Percentiles rank a stretch among this genome's conserved stretches.
Conservation (phyloP, 2,113 vertebrate species). For the Takifugu bimaculatus region DNA sequence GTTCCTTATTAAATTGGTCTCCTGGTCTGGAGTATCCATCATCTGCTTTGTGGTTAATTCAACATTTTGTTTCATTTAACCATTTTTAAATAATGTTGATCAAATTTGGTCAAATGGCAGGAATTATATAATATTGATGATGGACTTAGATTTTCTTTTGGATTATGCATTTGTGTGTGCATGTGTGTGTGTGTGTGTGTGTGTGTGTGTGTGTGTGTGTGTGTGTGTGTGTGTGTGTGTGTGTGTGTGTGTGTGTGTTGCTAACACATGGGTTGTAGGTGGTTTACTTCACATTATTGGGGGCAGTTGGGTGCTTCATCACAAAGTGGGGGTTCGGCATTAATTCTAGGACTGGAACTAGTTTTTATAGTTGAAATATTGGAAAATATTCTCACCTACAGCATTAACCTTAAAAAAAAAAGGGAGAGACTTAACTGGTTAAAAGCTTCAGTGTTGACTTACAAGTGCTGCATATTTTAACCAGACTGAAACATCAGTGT, state of each 20-base stretch:
- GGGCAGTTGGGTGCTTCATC: constrained; percentile 30
- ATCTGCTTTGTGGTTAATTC: not conserved
- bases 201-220: not conserved
- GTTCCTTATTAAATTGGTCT: not conserved
- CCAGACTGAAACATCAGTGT: not conserved
- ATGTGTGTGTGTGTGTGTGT: not conserved
- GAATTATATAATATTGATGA: not conserved
- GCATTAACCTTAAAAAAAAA: not conserved
- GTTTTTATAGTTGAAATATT: not conserved
- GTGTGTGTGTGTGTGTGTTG: constrained; percentile 1
- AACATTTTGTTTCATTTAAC: no score
- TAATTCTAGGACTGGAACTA: not conserved
- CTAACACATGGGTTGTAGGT: constrained; percentile 42
- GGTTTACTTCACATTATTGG: constrained; percentile 17
- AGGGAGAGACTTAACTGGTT: not conserved
- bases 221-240: not conserved
- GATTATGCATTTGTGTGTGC: not conserved
- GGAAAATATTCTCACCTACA: not conserved
- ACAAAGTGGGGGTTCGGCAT: not conserved
- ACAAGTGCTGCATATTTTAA: not conserved
- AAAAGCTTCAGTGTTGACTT: not conserved
- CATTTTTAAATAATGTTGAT: not conserved
- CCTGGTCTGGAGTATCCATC: not conserved
- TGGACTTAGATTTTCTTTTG: not conserved
- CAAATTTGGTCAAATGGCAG: no score